Percentiles rank a stretch among this genome's conserved stretches.
Evolutionary conservation across 2,113 vertebrate species (phyloP).

Genomic region (Oryzias melastigma): DNA sequence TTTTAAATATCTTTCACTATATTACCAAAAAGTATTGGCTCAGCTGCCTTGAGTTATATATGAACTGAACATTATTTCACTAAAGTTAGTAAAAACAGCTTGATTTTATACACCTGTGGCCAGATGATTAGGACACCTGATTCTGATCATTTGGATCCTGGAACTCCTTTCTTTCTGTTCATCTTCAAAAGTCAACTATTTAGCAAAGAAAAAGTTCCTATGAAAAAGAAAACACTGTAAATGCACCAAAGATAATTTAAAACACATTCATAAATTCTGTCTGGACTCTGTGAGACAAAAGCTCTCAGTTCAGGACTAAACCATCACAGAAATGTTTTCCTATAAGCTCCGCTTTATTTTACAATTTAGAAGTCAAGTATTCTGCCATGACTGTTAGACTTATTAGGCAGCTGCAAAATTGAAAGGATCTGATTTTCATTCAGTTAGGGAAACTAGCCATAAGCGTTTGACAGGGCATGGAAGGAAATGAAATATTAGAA

Average conservation of each 20-base stretch:
- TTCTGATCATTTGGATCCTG: background rate
- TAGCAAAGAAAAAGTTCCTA: background rate
- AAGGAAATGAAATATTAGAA: conserved; percentile 46
- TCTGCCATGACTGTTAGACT: conserved; percentile 27
- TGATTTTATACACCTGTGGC: no score
- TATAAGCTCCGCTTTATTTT: conserved; percentile 22
- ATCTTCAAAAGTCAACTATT: no score
- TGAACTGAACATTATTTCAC: no score
- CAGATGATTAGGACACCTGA: no score
- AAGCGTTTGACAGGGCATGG: conserved; percentile 3
- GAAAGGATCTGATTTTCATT: conserved; percentile 46
- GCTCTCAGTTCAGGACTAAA: background rate
- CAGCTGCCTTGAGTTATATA: no score
- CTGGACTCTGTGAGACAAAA: background rate
- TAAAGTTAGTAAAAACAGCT: no score
- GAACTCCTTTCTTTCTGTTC: background rate
- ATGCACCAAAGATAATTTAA: conserved; percentile 3
- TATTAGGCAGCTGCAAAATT: conserved; percentile 39
- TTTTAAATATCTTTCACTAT: background rate
- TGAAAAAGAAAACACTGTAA: conserved; percentile 3
- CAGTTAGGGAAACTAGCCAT: conserved; percentile 38
- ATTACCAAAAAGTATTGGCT: no score
- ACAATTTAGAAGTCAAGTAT: conserved; percentile 10
- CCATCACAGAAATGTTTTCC: conserved; percentile 11
- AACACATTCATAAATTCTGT: conserved; percentile 1